Base-by-base conservation (phyloP, 1,140 invertebrate genomes). In the Drosophila baimaii region DNA sequence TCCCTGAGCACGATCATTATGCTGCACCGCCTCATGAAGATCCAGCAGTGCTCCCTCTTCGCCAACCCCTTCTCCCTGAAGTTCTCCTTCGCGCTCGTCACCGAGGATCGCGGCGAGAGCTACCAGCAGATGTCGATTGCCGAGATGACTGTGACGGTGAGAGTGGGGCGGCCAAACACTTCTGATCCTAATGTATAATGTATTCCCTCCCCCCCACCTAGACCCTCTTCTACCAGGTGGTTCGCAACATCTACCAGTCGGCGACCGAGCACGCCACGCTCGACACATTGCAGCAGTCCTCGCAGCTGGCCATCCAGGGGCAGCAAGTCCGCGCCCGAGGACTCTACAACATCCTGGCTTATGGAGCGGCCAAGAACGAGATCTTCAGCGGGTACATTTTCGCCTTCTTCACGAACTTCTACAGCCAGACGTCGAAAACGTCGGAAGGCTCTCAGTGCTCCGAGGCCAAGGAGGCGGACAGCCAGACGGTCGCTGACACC, bases 81-180 rank as follows among this genome's bases (percentile, higher is more conserved):
- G 43, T 59, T 86, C 1, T 52, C 46, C 37, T 86, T 81, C 21
- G 39, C 44, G 19, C 43, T 86, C 69, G 43, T 65, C 19, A 59
- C 69, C 5, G 63, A 64, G 37, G 56, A 63, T 9, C 33, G 13
- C 2, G 69, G 61, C 6, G 43, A 61, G 29, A 7, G n/a, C 0
- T 81, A 70, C 21, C 44, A 70, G 10, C 0, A 0, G 5, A 41
- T 74, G 56, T 15, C 25, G 9, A 19, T 63, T 0, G 59, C 51
- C 1, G 51, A 77, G 0, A 23, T 86, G 9, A 23, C 58, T 6
- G 2, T 81, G 6, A 47, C 59, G 12, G 81, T 84, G 25, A 70
- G 81, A 2, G 2, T 7, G 17, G 9, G 8, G 44, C 13, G 0
- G 0, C 3, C 6, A 1, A n/a, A 35, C 7, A 10, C 13, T n/a